Conservation (phyloP, 2,888 invertebrate species). For the Microctonus aethiopoides region DNA sequence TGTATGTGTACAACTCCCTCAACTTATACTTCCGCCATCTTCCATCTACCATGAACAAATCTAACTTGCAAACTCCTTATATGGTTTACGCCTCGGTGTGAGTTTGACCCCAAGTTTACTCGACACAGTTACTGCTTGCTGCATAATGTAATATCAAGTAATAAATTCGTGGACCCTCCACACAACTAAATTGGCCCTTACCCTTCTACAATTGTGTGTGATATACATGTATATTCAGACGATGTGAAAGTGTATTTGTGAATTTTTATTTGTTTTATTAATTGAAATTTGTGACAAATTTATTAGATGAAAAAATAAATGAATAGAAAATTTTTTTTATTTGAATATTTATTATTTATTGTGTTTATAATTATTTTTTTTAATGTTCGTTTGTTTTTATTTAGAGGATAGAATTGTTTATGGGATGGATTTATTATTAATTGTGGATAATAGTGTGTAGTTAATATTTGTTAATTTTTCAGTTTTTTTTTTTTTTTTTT, state of each 20-base stretch:
- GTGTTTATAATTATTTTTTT: too few species aligned
- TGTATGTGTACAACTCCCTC: neutral
- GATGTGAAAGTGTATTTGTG: too few species aligned
- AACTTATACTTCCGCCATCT: neutral
- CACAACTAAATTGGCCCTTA: constrained; percentile 6
- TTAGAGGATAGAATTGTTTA: too few species aligned
- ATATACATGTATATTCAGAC: neutral
- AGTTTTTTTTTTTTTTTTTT: too few species aligned
- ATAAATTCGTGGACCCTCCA: constrained; percentile 3
- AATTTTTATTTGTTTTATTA: neutral
- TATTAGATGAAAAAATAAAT: too few species aligned
- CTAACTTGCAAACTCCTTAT: constrained; percentile 6
- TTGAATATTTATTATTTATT: too few species aligned
- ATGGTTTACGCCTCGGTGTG: constrained; percentile 2
- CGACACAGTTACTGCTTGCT: constrained; percentile 1
- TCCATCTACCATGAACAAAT: neutral
- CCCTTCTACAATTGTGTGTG: neutral
- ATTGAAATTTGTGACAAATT: constrained; percentile 2
- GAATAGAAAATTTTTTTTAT: too few species aligned
- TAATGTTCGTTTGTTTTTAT: too few species aligned
- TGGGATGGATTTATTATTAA: too few species aligned
- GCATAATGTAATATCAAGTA: neutral
- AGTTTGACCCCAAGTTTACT: constrained; percentile 7
- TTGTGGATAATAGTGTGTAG: too few species aligned
- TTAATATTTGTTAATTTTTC: too few species aligned